Evolutionary conservation across 37 sponge, comb jelly and placozoan genomes (phyloP), one percentile per base, ranked within the genome.

Genomic region (Eunapius fragilis): DNA sequence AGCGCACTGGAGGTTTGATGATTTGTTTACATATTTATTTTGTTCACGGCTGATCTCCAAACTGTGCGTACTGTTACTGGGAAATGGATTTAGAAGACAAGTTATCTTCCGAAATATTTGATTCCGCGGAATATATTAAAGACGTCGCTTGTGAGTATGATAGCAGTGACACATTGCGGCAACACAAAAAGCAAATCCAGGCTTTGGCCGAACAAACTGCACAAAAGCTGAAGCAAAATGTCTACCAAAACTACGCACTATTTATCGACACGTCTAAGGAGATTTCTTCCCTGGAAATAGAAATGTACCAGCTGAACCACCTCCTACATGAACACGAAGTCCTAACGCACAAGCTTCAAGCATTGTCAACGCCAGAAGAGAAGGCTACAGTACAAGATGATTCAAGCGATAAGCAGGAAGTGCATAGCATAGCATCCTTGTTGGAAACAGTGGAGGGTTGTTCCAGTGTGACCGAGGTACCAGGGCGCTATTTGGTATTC

Each of bases 251-350:
- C 86, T 99, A 99, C 74, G 88, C 87, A 19, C 96, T 93, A 32
- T 95, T 97, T 79, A 97, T 97, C 36, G 94, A 97, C 75, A 97
- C 96, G 0, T 95, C 94, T 31, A 93, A 91, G 30, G 98, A 97
- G 47, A 93, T 97, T 5, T 95, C 98, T n/a, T 86, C 89, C 22
- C 85, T 99, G 37, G 99, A 99, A 79, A 83, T 96, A 26, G 99
- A 99, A 76, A 95, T 99, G 96, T 96, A 97, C 84, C 94, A 95
- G 82, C 79, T 99, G 67, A 95, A 94, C 67, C 99, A 99, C 48
- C 70, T 90, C 33, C 84, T 99, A 49, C 85, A 95, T 28, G 99
- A 99, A 76, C 92, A 99, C n/a, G 87, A 97, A 45, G 45, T 71
- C 2, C 90, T 97, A n/a, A 86, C 91, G 1, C 85, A 80, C 17